These are phyloP conservation scores for Steinernema carpocapsae DNA, from an alignment of 2,888 invertebrate species.

Conservation along the genomic window DNA sequence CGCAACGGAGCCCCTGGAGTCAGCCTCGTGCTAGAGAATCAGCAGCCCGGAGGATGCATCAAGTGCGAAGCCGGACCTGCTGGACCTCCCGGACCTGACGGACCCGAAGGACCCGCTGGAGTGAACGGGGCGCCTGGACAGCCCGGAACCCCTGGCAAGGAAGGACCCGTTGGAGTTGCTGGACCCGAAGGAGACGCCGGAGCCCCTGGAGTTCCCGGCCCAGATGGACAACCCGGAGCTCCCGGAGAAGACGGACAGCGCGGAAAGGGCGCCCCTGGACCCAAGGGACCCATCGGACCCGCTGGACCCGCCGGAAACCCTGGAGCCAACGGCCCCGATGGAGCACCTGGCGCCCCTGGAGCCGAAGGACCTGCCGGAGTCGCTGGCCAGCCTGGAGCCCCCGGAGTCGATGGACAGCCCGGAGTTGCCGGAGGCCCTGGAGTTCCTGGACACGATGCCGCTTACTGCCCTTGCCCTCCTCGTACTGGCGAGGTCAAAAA, in stretches of 20 bases:
- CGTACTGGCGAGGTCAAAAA: constrained; percentile 39
- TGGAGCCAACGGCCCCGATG: constrained; percentile 45
- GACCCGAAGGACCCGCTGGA: constrained; percentile 59
- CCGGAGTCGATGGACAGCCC: constrained; percentile 45
- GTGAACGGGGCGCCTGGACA: constrained; percentile 54
- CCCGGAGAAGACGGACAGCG: constrained; percentile 42
- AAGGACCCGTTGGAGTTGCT: constrained; percentile 52
- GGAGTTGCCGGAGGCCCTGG: constrained; percentile 46
- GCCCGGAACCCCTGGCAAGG: constrained; percentile 41
- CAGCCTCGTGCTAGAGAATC: constrained; percentile 42
- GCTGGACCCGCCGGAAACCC: constrained; percentile 45
- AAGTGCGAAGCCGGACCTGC: constrained; percentile 60
- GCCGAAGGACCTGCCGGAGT: constrained; percentile 44
- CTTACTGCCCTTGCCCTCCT: constrained; percentile 40
- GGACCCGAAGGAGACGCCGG: constrained; percentile 58
- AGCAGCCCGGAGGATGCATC: constrained; percentile 49
- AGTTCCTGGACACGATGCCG: constrained; percentile 41
- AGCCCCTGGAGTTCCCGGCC: constrained; percentile 47
- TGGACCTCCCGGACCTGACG: constrained; percentile 38
- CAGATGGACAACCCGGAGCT: constrained; percentile 39
- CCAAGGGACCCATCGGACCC: constrained; percentile 40
- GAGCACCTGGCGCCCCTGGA: constrained; percentile 42
- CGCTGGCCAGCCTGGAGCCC: constrained; percentile 42
- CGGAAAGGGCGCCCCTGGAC: constrained; percentile 42
- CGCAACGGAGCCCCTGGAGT: constrained; percentile 47